Evolutionary conservation across 2,888 invertebrate genomes (phyloP), one percentile per base, ranked within the genome.

Genomic region (Cantharis nigra): DNA sequence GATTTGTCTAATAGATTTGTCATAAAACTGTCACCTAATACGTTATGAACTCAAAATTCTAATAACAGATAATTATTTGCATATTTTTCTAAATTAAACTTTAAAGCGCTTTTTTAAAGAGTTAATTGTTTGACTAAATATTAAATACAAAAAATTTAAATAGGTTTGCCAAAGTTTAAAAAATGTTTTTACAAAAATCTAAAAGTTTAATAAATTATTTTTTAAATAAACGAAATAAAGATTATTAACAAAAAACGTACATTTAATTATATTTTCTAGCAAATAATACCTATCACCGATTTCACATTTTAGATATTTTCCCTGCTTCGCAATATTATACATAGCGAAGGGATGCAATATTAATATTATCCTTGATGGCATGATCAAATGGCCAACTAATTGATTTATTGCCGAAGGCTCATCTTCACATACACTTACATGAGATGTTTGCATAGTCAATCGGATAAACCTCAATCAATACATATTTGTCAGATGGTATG

Each of bases 1-100:
- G 70, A 77, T 73, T 77, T 77, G 72, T 77, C 70, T 70, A 77
- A 73, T 28, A 64, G 30, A 72, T 72, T 63, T 65, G 72, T 67
- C 70, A 70, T 70, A 70, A 70, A 70, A 26, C n/a, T 67, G 16
- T 67, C 65, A 67, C 10, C 16, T 67, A 67, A 67, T 67, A 67
- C 20, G 18, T 64, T 64, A 16, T 20, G 18, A 64, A 65, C 20
- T 65, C 65, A 9, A 65, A 23, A 23, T 18, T 65, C 4, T 65
- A 65, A 65, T 65, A 65, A 9, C 18, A 65, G n/a, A 23, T 65
- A 65, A 65, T 65, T 65, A 65, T 23, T 65, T 65, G 9, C 20
- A 23, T 65, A 62, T n/a, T 49, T 49, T 49, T 49, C 49, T 7
- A n/a, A 49, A 49, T 7, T 49, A n/a, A 49, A 49, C 2, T 49